Conservation (phyloP, 2,113 vertebrate species). For the Lichenostomus cassidix region DNA sequence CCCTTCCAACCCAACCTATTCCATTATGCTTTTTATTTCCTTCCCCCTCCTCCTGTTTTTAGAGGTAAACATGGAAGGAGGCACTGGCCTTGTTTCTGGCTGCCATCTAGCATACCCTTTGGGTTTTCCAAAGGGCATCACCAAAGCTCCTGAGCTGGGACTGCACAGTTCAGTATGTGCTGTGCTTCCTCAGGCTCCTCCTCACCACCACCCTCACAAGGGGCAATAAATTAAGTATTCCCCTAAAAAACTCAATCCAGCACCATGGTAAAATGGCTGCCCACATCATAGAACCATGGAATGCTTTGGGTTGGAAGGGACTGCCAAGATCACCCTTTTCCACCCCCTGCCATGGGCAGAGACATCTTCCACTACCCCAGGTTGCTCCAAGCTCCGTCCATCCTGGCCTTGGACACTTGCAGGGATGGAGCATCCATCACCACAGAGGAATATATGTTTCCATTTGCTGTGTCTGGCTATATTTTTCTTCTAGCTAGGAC, state of each 20-base stretch:
- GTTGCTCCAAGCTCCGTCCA: accelerated
- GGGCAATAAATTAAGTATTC: neutral
- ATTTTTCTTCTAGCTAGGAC: neutral
- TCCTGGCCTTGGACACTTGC: neutral
- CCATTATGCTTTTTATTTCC: too few relatives aligned
- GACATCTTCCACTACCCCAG: neutral
- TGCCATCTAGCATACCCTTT: accelerated
- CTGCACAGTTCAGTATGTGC: accelerated
- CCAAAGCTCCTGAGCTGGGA: neutral
- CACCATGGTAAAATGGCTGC: accelerated
- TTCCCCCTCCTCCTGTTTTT: neutral
- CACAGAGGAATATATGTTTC: accelerated
- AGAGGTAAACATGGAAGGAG: neutral
- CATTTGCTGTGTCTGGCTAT: neutral
- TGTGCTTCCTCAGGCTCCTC: neutral
- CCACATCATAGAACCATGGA: neutral
- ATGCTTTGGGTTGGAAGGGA: neutral
- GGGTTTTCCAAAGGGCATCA: neutral
- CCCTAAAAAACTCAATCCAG: neutral
- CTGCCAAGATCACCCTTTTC: neutral
- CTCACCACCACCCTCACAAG: neutral
- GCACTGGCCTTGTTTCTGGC: neutral
- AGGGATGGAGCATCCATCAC: neutral
- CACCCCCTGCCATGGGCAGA: neutral
- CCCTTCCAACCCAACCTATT: neutral